Conservation (phyloP, 2,113 vertebrate genomes). For the Falcunculus frontatus region DNA sequence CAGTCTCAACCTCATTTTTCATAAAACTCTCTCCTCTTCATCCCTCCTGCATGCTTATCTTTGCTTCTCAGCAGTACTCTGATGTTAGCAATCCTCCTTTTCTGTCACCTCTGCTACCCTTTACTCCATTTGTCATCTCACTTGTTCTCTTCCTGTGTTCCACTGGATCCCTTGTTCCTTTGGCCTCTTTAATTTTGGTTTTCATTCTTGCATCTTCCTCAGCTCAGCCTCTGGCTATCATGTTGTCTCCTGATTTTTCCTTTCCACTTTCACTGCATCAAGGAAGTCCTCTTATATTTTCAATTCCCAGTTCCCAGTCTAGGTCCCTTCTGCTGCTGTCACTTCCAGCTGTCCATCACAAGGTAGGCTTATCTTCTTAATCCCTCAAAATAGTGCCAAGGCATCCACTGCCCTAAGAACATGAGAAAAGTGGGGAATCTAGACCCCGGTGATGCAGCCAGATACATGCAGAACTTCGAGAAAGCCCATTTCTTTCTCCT, state of each 20-base stretch:
- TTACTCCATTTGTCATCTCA: neutral
- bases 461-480: neutral
- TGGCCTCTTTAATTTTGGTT: neutral
- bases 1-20: conserved; percentile 6
- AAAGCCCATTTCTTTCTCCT: neutral
- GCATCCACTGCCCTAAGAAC: neutral
- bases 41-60: neutral
- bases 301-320: neutral
- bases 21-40: neutral
- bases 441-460: neutral
- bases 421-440: neutral
- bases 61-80: neutral
- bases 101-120: neutral
- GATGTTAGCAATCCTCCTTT: neutral
- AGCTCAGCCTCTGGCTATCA: neutral
- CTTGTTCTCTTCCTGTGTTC: neutral
- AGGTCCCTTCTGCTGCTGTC: neutral
- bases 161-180: neutral
- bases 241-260: neutral
- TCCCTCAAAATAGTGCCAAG: neutral
- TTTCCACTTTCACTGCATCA: neutral
- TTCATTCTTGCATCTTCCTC: neutral
- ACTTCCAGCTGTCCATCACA: neutral
- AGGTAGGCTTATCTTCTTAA: neutral
- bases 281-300: neutral